phyloP scores from a whole-genome alignment of 1,140 invertebrate species.

The Drosophila gunungcola region DNA sequence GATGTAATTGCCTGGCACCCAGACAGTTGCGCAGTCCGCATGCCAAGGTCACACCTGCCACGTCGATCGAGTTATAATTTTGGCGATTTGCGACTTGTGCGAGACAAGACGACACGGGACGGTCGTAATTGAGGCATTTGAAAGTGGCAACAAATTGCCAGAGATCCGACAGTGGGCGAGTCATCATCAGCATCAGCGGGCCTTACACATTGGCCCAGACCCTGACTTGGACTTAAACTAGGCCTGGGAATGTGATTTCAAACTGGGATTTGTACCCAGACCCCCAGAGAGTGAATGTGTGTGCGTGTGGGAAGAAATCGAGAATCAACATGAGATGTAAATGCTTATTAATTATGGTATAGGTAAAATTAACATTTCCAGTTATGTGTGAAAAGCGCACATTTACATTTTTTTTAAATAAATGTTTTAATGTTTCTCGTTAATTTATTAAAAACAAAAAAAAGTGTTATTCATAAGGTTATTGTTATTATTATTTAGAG shows the following conservation, averaged over 20 bases:
- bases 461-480: too few species aligned
- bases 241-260: constrained; percentile 3
- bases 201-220: not conserved
- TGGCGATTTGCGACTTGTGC: constrained; percentile 55
- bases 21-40: constrained; percentile 29
- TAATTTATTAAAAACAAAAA: too few species aligned
- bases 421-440: too few species aligned
- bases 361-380: too few species aligned
- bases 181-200: constrained; percentile 7
- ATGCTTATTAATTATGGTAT: too few species aligned
- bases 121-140: constrained; percentile 53
- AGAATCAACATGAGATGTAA: too few species aligned
- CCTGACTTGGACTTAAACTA: not conserved
- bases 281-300: constrained; percentile 10
- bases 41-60: constrained; percentile 51
- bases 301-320: constrained; percentile 32
- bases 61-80: constrained; percentile 53
- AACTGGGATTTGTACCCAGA: constrained; percentile 5
- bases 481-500: too few species aligned
- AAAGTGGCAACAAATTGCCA: constrained; percentile 48
- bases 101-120: constrained; percentile 12
- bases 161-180: constrained; percentile 25
- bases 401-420: too few species aligned
- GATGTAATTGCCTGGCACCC: constrained; percentile 44
- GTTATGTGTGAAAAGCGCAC: too few species aligned